phyloP scores from a whole-genome alignment of 2,888 invertebrate genomes.

The Drosophila meridiana region DNA sequence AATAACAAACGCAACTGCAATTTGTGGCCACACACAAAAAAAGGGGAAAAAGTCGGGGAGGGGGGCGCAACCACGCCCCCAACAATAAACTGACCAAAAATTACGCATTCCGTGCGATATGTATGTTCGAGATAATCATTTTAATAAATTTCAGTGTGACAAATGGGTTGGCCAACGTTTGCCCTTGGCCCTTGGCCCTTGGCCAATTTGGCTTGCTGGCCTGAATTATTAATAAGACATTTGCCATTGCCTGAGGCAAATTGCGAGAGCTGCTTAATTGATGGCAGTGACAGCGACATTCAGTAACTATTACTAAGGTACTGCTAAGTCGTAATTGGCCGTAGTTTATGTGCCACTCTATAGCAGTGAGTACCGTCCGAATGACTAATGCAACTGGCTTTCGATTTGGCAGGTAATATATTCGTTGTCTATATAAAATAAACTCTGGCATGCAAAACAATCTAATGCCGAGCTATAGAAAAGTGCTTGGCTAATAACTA shows the following conservation, averaged over 20 bases:
- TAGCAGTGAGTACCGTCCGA: conserved; percentile 16
- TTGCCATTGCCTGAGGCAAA: conserved; percentile 26
- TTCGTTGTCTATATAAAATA: not conserved
- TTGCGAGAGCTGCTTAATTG: conserved; percentile 56
- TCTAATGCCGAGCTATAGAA: too few species aligned
- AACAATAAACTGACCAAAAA: conserved; percentile 54
- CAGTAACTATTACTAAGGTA: not conserved
- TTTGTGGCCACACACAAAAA: conserved; percentile 38
- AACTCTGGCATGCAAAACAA: too few species aligned
- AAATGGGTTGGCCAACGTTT: conserved; percentile 61
- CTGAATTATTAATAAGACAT: conserved; percentile 71
- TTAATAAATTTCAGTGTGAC: conserved; percentile 80
- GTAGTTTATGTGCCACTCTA: conserved; percentile 51
- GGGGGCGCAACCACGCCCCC: conserved; percentile 11
- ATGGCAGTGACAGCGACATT: conserved; percentile 32
- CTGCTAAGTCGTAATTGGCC: conserved; percentile 29
- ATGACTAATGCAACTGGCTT: not conserved
- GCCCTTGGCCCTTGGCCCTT: conserved; percentile 1
- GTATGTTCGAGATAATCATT: conserved; percentile 79
- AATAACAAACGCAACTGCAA: conserved; percentile 52
- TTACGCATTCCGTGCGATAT: conserved; percentile 80
- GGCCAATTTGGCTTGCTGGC: conserved; percentile 26
- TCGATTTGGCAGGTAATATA: not conserved
- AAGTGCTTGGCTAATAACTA: too few species aligned
- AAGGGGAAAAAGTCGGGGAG: not conserved